Evolutionary conservation across 2,797 vertebrate genomes (phyloP), one percentile per base, ranked within the genome.

Genomic region (Hyperoplus immaculatus): DNA sequence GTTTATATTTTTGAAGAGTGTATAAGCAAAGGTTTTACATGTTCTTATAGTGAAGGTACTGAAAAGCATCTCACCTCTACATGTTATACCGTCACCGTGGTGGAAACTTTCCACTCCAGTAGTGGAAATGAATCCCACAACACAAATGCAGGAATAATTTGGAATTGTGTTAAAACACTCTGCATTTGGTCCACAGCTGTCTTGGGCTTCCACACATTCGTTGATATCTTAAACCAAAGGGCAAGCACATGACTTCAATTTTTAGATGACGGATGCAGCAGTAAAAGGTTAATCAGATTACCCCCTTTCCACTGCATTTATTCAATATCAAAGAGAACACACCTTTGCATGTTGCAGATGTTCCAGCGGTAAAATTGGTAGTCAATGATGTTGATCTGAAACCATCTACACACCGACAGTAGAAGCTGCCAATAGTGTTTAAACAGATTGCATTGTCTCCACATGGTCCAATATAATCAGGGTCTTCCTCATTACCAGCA

Each of bases 321-420:
- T 12, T 49, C 0, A 47, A 43, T 9, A 14, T 46, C 9, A 2
- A 8, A 15, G 11, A 54, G 6, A 7, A 59, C 50, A 74, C 83
- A 95, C 95, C 92, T 61, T 0, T 0, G 43, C 95, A 96, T 5
- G 0, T 0, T 5, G 0, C 43, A 12, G 0, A 0, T n/a, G 29
- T 1, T 0, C 0, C 1, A 6, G 0, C 0, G 3, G 59, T 70
- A 64, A 93, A 89, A 29, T 55, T 72, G 0, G 4, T 0, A 1
- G 0, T 0, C 0, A 0, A 0, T 41, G 0, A 0, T 1, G 0
- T 0, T n/a, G 3, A 0, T 2, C 0, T 8, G 67, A 68, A 94
- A 13, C 94, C 95, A 0, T 3, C 1, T 0, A 0, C 0, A 89
- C 95, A 96, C 1, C 6, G 16, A 82, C 95, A 96, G 71, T 53